These are phyloP conservation scores for Rutpela maculata DNA, from an alignment of 2,888 invertebrate genomes.

Conservation along the genomic window DNA sequence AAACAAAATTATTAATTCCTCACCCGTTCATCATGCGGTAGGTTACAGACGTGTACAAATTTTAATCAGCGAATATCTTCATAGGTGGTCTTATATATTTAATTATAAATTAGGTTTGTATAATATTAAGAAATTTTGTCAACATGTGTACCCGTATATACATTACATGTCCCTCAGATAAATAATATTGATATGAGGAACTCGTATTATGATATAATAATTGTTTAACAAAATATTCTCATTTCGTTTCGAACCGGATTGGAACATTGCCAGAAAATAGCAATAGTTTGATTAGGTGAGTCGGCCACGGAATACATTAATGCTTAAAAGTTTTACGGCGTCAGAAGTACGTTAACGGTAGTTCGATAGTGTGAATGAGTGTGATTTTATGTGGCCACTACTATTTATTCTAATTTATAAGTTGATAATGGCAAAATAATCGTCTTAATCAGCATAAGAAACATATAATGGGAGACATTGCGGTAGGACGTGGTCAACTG, in stretches of 20 bases:
- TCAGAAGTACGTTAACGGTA: conserved; percentile 30
- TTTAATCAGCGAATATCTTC: conserved; percentile 54
- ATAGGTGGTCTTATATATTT: conserved; percentile 39
- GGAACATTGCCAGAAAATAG: conserved; percentile 41
- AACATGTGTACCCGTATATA: not conserved
- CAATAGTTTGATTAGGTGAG: conserved; percentile 33
- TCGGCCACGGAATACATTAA: conserved; percentile 31
- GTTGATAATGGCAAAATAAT: too few species aligned
- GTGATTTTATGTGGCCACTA: not conserved
- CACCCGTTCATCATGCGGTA: conserved; percentile 63
- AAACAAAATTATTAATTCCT: conserved; percentile 56
- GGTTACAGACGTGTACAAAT: conserved; percentile 63
- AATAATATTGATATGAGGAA: not conserved
- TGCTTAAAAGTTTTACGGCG: conserved; percentile 25
- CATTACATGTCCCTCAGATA: not conserved
- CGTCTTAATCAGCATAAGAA: too few species aligned
- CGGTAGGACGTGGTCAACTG: too few species aligned
- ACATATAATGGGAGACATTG: too few species aligned
- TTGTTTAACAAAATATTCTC: conserved; percentile 5
- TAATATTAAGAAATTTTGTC: conserved; percentile 4
- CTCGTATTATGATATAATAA: not conserved
- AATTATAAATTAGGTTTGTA: conserved; percentile 22
- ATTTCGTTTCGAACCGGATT: conserved; percentile 44
- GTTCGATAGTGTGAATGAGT: not conserved
- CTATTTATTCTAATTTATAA: not conserved